Base-by-base conservation (phyloP, 2,113 vertebrate species). In the Falco punctatus region DNA sequence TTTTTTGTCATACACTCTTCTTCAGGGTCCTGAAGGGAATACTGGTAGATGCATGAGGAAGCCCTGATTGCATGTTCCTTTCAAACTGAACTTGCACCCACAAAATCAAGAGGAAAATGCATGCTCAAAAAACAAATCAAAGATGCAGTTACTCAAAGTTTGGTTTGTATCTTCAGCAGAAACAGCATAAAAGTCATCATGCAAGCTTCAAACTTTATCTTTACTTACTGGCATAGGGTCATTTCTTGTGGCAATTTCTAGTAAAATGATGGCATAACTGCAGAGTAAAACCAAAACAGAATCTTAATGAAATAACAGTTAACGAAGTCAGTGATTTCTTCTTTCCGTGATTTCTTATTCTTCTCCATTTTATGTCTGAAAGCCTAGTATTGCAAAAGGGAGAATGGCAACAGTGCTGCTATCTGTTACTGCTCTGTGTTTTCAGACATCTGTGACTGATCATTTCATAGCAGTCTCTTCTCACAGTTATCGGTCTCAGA, bases 241-340 rank as follows among this genome's bases (percentile, higher is more conserved):
- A 70, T 92, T 98, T 97, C 98, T 97, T 49, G 97, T 98, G 27
- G 98, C 98, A 28, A 99, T 98, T 98, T 99, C 98, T 96, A 99
- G 87, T 71, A 99, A 98, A 97, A 99, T 98, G 73, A 99, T 98
- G 22, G 98, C 98, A 57, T 98, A 99, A 93, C 98, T 99, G 97
- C 32, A 96, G 96, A 96, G 86, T 23, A 69, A 94, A 86, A 92
- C 32, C 42, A 61, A 94, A 59, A 4, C 30, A 74, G 69, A 91
- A 58, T 51, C 10, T 75, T 73, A 90, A 78, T 59, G 33, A 52
- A 78, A 5, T 32, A 73, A 70, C 21, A 77, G 15, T 52, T 46
- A 75, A 49, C 18, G 28, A 8, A 82, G 5, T 40, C 11, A 42
- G 1, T 52, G 18, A 72, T 79, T 78, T 87, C 18, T 21, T 49